Conservation (phyloP, 1,140 invertebrate genomes). For the Leptinotarsa undecemlineata region DNA sequence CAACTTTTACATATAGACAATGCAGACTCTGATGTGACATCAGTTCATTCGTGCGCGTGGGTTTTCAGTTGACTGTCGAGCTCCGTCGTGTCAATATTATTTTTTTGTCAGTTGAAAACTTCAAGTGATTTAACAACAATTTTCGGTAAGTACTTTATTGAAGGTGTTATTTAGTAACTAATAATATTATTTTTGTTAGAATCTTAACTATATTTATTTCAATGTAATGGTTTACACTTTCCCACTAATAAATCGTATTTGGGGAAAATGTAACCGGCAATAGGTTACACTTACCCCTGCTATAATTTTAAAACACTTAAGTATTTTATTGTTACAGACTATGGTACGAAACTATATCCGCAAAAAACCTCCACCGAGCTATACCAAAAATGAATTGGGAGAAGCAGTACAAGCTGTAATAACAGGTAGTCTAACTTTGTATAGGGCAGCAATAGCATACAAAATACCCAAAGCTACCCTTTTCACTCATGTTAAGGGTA, state of each 20-base stretch:
- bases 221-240: conserved; percentile 15
- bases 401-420: conserved; percentile 35
- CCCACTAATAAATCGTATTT: neutral
- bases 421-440: conserved; percentile 17
- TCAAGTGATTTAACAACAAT: neutral
- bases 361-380: conserved; percentile 21
- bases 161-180: neutral
- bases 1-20: neutral
- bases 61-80: neutral
- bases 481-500: conserved; percentile 33
- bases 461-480: conserved; percentile 43
- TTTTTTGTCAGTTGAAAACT: neutral
- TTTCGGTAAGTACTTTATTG: conserved; percentile 7
- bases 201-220: neutral
- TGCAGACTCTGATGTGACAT: neutral
- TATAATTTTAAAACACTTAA: neutral
- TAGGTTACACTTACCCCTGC: conserved; percentile 12
- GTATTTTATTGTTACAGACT: neutral
- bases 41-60: neutral
- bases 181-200: conserved; percentile 5
- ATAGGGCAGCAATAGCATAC: conserved; percentile 30
- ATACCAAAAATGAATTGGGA: conserved; percentile 32
- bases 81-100: neutral
- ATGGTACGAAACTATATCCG: conserved; percentile 22
- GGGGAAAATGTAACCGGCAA: conserved; percentile 7